Evolutionary conservation across 92 coral and sea anemone genomes (phyloP), one percentile per base, ranked within the genome.

Genomic region (Plumapathes pennacea): DNA sequence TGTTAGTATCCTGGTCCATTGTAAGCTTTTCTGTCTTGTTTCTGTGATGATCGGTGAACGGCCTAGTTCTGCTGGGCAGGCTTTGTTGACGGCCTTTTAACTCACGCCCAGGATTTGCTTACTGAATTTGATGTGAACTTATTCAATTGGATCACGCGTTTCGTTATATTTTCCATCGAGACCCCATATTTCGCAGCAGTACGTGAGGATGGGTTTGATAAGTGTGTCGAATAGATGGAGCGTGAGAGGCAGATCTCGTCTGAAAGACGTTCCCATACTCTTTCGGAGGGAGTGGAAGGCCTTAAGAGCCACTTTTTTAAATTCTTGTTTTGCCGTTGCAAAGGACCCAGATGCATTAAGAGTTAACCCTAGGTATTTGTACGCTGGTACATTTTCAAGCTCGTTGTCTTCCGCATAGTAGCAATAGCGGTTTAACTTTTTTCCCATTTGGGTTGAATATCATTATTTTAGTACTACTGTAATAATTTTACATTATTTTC

Each of bases 351-450:
- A 50, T 9, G 63, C 33, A 19, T 62, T 66, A 34, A 69, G 46
- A 25, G 40, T 42, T 27, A 69, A 13, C 10, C 66, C 67, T 6
- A 68, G 66, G 38, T 68, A 68, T 46, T 68, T 68, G 31, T 68
- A 68, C 20, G 28, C 15, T 10, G 31, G 23, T 5, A 52, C 66
- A 42, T 55, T 69, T 57, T 57, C 68, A 14, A 69, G 17, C 45
- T 52, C 25, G n/a, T 19, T 53, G 39, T 31, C 41, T 32, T n/a
- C n/a, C n/a, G n/a, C n/a, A n/a, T n/a, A n/a, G n/a, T n/a, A n/a
- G n/a, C n/a, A n/a, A n/a, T n/a, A n/a, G n/a, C n/a, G n/a, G n/a
- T n/a, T n/a, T n/a, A n/a, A n/a, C n/a, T n/a, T n/a, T n/a, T n/a
- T n/a, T n/a, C n/a, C n/a, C n/a, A n/a, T n/a, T n/a, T n/a, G n/a